These are phyloP conservation scores for human (Homo sapiens) DNA, from an alignment of 2,113 vertebrate genomes.

Conservation along the genomic window GRCh38 chr14:98131001-98131500, in stretches of 20 bases:
- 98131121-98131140: background rate
- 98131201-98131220: accelerated
- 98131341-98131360: background rate
- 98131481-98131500: background rate
- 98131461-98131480: background rate
- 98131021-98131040: background rate
- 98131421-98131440: background rate
- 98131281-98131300: background rate
- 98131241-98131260: background rate
- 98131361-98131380: background rate
- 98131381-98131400: background rate
- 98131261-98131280: background rate
- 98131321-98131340: background rate
- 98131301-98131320: background rate
- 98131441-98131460: background rate
- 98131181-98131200: too few species aligned
- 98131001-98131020: background rate
- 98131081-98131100: background rate
- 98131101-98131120: too few species aligned
- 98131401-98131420: too few species aligned
- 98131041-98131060: background rate
- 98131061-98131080: background rate
- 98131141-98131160: background rate
- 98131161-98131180: accelerated
- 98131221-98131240: too few species aligned